These are phyloP conservation scores for Trachelus iudaicus DNA, from an alignment of 2,888 invertebrate genomes.

Conservation along the genomic window DNA sequence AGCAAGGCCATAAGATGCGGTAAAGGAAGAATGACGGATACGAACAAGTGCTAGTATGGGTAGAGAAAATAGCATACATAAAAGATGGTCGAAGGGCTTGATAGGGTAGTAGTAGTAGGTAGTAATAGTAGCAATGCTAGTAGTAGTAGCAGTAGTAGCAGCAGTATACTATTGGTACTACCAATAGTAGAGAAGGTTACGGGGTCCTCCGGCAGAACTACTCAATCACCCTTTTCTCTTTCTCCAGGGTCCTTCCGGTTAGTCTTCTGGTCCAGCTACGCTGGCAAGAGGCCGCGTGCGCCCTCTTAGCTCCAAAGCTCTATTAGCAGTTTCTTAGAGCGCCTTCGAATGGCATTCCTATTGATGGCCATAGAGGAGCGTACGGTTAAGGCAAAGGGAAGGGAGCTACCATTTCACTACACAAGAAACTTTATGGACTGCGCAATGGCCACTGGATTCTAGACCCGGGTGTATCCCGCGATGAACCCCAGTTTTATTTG, in stretches of 20 bases:
- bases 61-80: constrained; percentile 30
- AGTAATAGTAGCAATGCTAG: not conserved
- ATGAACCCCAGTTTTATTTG: not conserved
- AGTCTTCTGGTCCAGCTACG: constrained; percentile 20
- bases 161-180: not conserved
- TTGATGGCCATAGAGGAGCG: constrained; percentile 51
- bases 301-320: constrained; percentile 33
- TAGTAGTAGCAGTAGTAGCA: not conserved
- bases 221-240: constrained; percentile 41
- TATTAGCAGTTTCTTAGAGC: constrained; percentile 64
- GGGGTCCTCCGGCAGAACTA: constrained; percentile 40
- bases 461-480: not conserved
- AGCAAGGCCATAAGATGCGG: not conserved
- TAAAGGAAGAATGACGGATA: not conserved
- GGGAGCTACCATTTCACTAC: constrained; percentile 42
- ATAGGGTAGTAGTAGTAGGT: not conserved
- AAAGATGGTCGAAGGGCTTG: not conserved
- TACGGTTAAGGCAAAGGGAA: constrained; percentile 46
- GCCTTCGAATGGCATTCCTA: constrained; percentile 59
- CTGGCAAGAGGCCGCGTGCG: constrained; percentile 28
- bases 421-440: constrained; percentile 58
- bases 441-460: constrained; percentile 47
- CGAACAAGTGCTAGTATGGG: not conserved
- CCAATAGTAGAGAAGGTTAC: constrained; percentile 17
- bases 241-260: constrained; percentile 26